Conservation (phyloP, 2,888 invertebrate genomes). For the Aspidapion aeneum region DNA sequence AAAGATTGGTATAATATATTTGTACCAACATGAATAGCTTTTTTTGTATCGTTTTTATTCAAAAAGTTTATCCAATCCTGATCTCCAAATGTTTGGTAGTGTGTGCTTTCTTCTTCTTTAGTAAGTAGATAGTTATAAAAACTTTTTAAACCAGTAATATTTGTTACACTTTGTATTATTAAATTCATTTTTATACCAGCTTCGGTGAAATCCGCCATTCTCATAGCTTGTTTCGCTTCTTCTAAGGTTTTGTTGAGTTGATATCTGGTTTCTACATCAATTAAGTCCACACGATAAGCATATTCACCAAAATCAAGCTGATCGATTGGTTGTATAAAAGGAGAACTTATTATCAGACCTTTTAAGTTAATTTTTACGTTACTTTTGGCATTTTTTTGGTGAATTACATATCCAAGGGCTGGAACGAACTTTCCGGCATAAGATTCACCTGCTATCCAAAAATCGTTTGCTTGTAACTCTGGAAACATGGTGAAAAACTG, state of each 20-base stretch:
- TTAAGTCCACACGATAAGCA: constrained; percentile 71
- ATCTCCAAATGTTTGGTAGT: neutral
- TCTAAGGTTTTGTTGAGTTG: constrained; percentile 47
- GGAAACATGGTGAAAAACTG: constrained; percentile 87
- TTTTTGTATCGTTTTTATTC: neutral
- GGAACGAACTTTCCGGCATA: constrained; percentile 81
- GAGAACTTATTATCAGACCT: constrained; percentile 74
- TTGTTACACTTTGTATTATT: neutral
- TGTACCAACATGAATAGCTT: neutral
- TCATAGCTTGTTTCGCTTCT: constrained; percentile 51
- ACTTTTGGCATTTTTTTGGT: constrained; percentile 58
- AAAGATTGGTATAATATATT: too few relatives aligned
- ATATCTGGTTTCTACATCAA: constrained; percentile 61
- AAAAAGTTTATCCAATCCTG: neutral
- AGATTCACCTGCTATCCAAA: constrained; percentile 88
- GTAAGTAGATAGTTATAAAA: neutral
- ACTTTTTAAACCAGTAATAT: neutral
- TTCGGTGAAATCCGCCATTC: neutral
- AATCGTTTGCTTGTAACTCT: constrained; percentile 67
- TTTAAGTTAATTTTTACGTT: constrained; percentile 60
- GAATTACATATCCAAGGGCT: constrained; percentile 70
- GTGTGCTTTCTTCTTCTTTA: neutral
- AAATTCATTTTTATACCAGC: neutral
- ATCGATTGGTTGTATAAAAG: constrained; percentile 72
- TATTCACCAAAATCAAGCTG: constrained; percentile 76